Conservation (phyloP, 2,888 invertebrate genomes). For the Lasius platythorax region DNA sequence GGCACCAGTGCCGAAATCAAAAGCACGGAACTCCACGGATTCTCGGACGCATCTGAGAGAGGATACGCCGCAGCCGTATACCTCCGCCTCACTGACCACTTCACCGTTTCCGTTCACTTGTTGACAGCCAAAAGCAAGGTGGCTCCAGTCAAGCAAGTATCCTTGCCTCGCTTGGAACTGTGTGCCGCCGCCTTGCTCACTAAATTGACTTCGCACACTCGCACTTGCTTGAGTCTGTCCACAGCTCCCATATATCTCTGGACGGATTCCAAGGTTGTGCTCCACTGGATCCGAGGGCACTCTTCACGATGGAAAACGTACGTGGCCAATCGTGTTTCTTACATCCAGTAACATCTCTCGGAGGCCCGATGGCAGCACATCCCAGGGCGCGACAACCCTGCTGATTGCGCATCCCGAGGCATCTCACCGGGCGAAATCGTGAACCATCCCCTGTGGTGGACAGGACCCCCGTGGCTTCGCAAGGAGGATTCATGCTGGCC, state of each 20-base stretch:
- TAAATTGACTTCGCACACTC: too few species aligned
- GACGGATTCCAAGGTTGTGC: neutral
- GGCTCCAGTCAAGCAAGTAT: fast-evolving
- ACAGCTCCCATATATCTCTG: neutral
- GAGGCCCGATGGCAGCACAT: neutral
- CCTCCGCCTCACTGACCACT: neutral
- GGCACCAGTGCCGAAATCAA: neutral
- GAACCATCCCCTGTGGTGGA: neutral
- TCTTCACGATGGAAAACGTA: neutral
- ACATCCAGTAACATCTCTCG: neutral
- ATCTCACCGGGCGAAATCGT: fast-evolving
- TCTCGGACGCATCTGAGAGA: neutral
- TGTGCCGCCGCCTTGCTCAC: neutral
- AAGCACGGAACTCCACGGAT: neutral
- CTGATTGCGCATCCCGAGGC: neutral
- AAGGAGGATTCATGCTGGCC: too few species aligned
- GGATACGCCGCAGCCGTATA: neutral
- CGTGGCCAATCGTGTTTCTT: neutral
- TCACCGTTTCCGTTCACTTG: neutral
- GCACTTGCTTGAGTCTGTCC: too few species aligned
- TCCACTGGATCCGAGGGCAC: neutral
- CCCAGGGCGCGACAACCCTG: neutral
- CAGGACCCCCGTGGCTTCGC: neutral
- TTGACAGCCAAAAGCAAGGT: neutral
- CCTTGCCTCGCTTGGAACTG: neutral